These are phyloP conservation scores for Poecilia picta DNA, from an alignment of 2,797 vertebrate genomes.

Conservation along the genomic window DNA sequence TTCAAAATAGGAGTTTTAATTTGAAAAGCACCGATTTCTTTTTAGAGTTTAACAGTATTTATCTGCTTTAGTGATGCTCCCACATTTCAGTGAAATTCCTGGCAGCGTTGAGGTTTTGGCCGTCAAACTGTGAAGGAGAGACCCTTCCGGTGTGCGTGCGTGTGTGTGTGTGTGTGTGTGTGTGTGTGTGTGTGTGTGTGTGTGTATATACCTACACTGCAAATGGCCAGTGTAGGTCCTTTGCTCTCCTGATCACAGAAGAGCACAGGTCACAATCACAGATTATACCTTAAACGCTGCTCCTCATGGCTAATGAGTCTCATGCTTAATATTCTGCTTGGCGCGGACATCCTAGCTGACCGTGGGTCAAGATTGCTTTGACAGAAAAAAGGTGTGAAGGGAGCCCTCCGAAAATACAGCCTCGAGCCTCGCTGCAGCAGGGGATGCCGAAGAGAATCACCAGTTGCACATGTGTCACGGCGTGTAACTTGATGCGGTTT, in stretches of 20 bases:
- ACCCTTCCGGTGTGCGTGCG: neutral
- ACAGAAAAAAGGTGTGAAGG: conserved; percentile 59
- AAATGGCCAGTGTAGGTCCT: conserved; percentile 2
- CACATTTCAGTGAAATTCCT: conserved; percentile 74
- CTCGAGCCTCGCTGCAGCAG: conserved; percentile 32
- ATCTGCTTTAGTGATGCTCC: conserved; percentile 49
- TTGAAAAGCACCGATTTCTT: conserved; percentile 32
- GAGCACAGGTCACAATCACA: conserved; percentile 49
- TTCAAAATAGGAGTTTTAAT: conserved; percentile 1
- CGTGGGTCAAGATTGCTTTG: conserved; percentile 51
- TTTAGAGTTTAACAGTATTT: conserved; percentile 61
- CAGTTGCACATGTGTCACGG: conserved; percentile 54
- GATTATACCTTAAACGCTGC: conserved; percentile 31
- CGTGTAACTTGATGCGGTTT: conserved; percentile 60
- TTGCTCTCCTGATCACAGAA: conserved; percentile 22
- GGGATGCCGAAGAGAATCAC: conserved; percentile 31
- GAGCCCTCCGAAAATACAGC: conserved; percentile 44
- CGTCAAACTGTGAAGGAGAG: conserved; percentile 58
- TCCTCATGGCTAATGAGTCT: conserved; percentile 19
- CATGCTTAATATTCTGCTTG: conserved; percentile 27
- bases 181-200: neutral
- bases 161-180: neutral
- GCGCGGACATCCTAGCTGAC: conserved; percentile 29
- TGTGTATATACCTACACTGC: neutral
- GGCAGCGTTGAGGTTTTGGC: conserved; percentile 68